Evolutionary conservation across 2,113 vertebrate species (phyloP), one percentile per base, ranked within the genome.

Genomic region (Eira barbara): DNA sequence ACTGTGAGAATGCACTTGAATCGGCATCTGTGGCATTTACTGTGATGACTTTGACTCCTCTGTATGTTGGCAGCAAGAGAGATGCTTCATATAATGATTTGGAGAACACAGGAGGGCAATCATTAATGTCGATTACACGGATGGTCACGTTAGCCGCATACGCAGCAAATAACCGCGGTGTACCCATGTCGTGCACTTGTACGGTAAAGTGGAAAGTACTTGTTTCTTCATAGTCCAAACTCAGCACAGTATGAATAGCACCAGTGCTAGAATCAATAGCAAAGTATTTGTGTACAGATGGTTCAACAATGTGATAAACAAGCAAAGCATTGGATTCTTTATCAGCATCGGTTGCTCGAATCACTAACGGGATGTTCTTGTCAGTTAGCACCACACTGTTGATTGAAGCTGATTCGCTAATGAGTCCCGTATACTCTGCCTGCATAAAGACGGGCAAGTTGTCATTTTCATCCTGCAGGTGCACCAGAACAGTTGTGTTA

Each of bases 401-500:
- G 96, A 99, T 31, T 4, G 99, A 98, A 83, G 99, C 99, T 0
- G 99, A 99, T 98, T 99, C 99, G 8, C 99, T 99, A 95, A 99
- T 98, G 94, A 99, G 98, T 21, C 99, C 99, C 39, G 95, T 99
- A 89, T 99, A 99, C 95, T 99, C 99, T 27, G 97, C 98, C 74
- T 99, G 99, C 90, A 98, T 97, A 73, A 99, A 99, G 74, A 99
- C 1, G 0, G 99, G 99, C 8, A 97, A 65, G 20, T 99, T 99
- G 98, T 99, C 99, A 91, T 99, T 99, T 98, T 99, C 99, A 91
- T 99, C 99, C 97, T 97, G 99, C 2, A 99, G 98, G 74, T 99
- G 99, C 76, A 99, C 98, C 0, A 98, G 12, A 79, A 99, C 98
- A 0, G 99, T 99, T 21, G 99, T 69, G 17, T 99, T 99, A 76